Percentiles rank a stretch among this genome's conserved stretches.
Evolutionary conservation across 2,797 vertebrate species (phyloP).

Genomic region (Takifugu rubripes): DNA sequence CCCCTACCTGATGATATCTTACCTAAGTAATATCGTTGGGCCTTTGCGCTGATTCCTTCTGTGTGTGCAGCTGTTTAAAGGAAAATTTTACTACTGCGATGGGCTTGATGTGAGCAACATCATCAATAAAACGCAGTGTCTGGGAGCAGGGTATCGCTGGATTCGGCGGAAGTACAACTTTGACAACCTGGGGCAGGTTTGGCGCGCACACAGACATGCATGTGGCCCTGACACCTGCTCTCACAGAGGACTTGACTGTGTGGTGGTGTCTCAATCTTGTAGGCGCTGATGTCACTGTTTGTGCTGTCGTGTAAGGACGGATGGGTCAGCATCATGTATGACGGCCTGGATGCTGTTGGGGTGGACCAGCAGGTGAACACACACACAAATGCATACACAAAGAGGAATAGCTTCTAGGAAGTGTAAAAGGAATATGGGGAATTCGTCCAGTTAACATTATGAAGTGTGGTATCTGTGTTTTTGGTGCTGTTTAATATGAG

Average conservation of each 20-base stretch:
- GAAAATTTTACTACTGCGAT: conserved; percentile 94
- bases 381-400: conserved; percentile 8
- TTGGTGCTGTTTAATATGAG: conserved; percentile 27
- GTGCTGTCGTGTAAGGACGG: conserved; percentile 95
- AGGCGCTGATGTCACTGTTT: conserved; percentile 95
- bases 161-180: conserved; percentile 93
- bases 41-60: conserved; percentile 26
- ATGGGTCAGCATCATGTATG: conserved; percentile 98
- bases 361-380: conserved; percentile 88
- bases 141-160: conserved; percentile 82
- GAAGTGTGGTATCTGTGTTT: conserved; percentile 24
- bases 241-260: conserved; percentile 18
- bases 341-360: conserved; percentile 88
- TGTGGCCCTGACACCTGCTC: conserved; percentile 17
- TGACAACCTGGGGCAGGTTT: conserved; percentile 94
- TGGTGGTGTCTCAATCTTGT: conserved; percentile 19
- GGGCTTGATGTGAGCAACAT: conserved; percentile 86
- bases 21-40: too few relatives aligned
- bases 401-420: not conserved
- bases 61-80: conserved; percentile 87
- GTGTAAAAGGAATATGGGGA: not conserved
- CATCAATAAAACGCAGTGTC: conserved; percentile 87
- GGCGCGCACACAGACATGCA: conserved; percentile 24
- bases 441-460: not conserved
- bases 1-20: conserved; percentile 6